Evolutionary conservation across 2,113 vertebrate species (phyloP).

Genomic region (Microtus ochrogaster): DNA sequence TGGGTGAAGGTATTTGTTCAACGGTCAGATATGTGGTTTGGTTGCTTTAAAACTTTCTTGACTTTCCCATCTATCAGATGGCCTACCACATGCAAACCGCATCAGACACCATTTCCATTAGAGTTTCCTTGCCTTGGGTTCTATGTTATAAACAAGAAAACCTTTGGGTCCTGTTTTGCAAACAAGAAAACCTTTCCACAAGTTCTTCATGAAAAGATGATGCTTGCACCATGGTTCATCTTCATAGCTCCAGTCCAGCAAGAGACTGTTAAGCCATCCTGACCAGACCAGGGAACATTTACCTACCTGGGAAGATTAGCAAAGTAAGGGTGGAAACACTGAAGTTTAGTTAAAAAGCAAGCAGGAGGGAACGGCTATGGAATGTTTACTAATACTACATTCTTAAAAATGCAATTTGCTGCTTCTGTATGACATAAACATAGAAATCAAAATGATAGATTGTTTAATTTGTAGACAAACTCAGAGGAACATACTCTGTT

Average conservation of each 20-base stretch:
- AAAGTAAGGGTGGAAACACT: neutral
- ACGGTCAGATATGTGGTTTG: neutral
- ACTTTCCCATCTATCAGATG: neutral
- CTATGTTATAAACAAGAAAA: slow-evolving; percentile 28
- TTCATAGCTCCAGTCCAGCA: neutral
- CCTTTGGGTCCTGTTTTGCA: neutral
- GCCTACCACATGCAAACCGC: neutral
- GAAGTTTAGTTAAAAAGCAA: slow-evolving; percentile 25
- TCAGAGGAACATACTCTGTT: neutral
- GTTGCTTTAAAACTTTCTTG: neutral
- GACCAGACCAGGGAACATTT: neutral
- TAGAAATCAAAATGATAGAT: neutral
- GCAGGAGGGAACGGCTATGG: neutral
- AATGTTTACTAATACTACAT: neutral
- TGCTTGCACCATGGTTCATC: neutral
- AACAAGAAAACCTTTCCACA: slow-evolving; percentile 3
- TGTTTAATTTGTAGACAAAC: neutral
- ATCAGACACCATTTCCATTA: neutral
- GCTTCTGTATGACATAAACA: neutral
- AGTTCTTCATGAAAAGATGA: neutral
- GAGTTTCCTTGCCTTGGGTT: neutral
- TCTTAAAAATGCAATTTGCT: neutral
- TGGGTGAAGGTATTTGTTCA: neutral
- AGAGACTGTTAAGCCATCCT: neutral
- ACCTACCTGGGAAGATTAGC: neutral